Percentiles rank a stretch among this genome's conserved stretches.
Evolutionary conservation across 23 tunicate species (phyloP).

Genomic region (Clavelina lepadiformis): DNA sequence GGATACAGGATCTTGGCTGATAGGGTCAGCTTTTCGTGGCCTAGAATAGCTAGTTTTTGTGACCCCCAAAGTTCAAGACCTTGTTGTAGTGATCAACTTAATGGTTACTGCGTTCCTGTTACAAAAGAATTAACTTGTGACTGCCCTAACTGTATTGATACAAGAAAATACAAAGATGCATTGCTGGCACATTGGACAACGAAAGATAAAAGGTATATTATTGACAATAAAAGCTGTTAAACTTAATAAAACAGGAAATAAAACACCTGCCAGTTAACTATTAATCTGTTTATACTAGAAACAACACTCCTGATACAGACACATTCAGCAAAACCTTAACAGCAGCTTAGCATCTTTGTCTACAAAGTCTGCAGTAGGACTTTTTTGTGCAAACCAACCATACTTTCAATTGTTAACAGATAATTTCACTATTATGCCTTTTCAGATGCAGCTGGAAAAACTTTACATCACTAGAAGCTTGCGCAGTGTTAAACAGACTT

Average conservation of each 20-base stretch:
- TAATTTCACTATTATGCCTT: background rate
- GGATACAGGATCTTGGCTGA: background rate
- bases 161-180: slow-evolving; percentile 28
- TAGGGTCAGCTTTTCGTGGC: background rate
- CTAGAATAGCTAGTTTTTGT: background rate
- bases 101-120: slow-evolving; percentile 29
- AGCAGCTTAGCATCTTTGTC: no score
- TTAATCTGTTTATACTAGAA: no score
- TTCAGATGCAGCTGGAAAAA: slow-evolving; percentile 19
- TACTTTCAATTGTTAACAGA: no score
- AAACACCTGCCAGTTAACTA: no score
- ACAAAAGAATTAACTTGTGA: background rate
- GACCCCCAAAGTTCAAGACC: slow-evolving; percentile 23
- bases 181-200: slow-evolving; percentile 31
- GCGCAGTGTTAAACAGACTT: slow-evolving; percentile 13
- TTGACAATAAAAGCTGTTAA: background rate
- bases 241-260: no score
- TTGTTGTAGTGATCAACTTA: slow-evolving; percentile 32
- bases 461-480: slow-evolving; percentile 31
- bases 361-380: no score
- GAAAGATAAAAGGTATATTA: slow-evolving; percentile 9
- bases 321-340: no score
- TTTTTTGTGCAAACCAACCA: no score
- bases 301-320: no score
- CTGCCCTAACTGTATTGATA: slow-evolving; percentile 25